Conservation (phyloP, 35 echinoderm and acorn worm genomes). For the Amphiura filiformis region DNA sequence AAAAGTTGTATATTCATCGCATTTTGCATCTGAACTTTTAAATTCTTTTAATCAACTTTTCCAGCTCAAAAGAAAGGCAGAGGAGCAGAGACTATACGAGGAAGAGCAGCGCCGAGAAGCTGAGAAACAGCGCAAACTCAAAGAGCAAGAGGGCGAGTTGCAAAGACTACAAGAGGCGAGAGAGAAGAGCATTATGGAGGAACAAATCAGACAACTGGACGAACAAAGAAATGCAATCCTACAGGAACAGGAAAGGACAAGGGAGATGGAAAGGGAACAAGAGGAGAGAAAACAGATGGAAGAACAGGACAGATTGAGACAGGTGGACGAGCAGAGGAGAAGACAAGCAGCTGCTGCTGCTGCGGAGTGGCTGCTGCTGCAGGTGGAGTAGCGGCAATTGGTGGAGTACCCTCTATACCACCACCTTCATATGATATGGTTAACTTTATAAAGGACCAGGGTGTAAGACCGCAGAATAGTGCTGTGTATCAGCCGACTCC, state of each 20-base stretch:
- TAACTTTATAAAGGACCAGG: background rate
- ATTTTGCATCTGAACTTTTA: too few relatives aligned
- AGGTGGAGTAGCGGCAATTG: background rate
- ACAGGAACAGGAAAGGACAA: slow-evolving; percentile 34
- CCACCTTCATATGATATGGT: slow-evolving; percentile 53
- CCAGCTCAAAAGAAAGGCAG: slow-evolving; percentile 65
- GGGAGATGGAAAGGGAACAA: slow-evolving; percentile 24
- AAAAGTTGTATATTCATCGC: too few relatives aligned
- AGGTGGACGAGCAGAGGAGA: background rate
- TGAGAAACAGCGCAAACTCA: slow-evolving; percentile 39
- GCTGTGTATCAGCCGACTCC: background rate
- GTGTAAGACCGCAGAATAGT: background rate
- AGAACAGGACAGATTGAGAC: background rate
- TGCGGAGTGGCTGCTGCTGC: slow-evolving; percentile 14
- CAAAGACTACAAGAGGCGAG: slow-evolving; percentile 49
- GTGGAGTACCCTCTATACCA: background rate
- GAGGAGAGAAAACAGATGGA: slow-evolving; percentile 24
- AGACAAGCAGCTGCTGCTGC: background rate
- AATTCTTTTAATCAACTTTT: too few relatives aligned
- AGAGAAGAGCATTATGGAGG: slow-evolving; percentile 48
- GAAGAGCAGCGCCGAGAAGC: slow-evolving; percentile 40
- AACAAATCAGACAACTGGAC: slow-evolving; percentile 74
- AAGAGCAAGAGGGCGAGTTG: slow-evolving; percentile 68
- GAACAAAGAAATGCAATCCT: slow-evolving; percentile 59
- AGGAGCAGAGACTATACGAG: slow-evolving; percentile 35